A percentile compares a stretch with the other conserved stretches of the same genome.
These are phyloP conservation scores for Chouioia cunea DNA, from an alignment of 2,888 invertebrate genomes.

Conservation along the genomic window DNA sequence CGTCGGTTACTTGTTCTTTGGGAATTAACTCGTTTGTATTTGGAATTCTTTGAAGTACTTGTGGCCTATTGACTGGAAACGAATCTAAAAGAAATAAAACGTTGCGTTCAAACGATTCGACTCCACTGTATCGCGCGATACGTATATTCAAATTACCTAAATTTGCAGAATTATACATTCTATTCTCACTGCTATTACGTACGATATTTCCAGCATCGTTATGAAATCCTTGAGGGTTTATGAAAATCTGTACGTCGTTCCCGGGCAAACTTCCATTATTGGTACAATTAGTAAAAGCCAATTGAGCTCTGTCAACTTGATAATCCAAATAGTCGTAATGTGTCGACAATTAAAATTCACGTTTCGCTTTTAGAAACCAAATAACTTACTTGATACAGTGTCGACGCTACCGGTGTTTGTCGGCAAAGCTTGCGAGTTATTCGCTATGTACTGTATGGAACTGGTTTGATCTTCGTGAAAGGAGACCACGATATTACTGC, in stretches of 20 bases:
- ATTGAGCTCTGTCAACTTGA: conserved; percentile 2
- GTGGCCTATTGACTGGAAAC: neutral
- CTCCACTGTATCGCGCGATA: neutral
- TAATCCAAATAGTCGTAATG: neutral
- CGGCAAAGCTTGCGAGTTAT: neutral
- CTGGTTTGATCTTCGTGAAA: conserved; percentile 30
- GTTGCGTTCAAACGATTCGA: neutral
- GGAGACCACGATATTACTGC: conserved; percentile 29
- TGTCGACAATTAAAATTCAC: conserved; percentile 1
- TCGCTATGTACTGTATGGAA: conserved; percentile 13
- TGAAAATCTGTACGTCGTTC: conserved; percentile 25
- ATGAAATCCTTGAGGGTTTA: conserved; percentile 9
- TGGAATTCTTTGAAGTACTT: conserved; percentile 9
- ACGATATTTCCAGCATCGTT: conserved; percentile 10
- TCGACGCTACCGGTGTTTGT: too few species aligned
- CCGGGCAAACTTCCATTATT: neutral
- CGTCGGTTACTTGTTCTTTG: conserved; percentile 33
- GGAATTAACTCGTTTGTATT: conserved; percentile 11
- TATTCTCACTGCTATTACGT: conserved; percentile 5
- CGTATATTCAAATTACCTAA: neutral
- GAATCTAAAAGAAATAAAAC: conserved; percentile 11
- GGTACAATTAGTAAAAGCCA: neutral
- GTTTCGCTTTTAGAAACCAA: too few species aligned
- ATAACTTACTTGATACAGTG: too few species aligned
- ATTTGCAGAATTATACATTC: conserved; percentile 12